Conservation (phyloP, 1,140 invertebrate genomes). For the Anoplophora glabripennis region DNA sequence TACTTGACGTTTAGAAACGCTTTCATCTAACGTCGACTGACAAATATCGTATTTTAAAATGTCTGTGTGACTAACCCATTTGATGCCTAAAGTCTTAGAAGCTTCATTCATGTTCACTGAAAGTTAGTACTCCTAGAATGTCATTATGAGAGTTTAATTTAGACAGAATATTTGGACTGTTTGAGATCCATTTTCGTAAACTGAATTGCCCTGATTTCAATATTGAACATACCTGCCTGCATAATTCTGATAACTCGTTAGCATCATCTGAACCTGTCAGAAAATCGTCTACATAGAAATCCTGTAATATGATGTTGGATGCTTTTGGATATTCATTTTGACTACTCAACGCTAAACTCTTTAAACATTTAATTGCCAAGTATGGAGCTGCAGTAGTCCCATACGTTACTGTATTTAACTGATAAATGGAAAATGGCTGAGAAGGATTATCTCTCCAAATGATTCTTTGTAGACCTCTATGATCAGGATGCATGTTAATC, state of each 20-base stretch:
- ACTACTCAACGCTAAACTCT: slow-evolving; percentile 37
- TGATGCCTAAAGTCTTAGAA: slow-evolving; percentile 8
- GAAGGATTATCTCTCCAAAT: slow-evolving; percentile 37
- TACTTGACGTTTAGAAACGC: not conserved
- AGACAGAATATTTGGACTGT: not conserved
- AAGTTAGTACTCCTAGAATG: too few species aligned
- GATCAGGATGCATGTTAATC: slow-evolving; percentile 38
- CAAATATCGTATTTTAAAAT: not conserved
- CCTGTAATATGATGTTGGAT: slow-evolving; percentile 31
- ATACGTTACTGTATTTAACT: slow-evolving; percentile 41
- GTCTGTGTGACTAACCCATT: not conserved
- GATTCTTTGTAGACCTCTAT: slow-evolving; percentile 43
- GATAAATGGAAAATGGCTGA: slow-evolving; percentile 26
- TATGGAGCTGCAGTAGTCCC: slow-evolving; percentile 39
- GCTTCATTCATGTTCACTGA: not conserved
- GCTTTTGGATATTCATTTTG: slow-evolving; percentile 32
- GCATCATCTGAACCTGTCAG: slow-evolving; percentile 40
- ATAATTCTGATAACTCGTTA: too few species aligned
- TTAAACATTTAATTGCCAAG: slow-evolving; percentile 35
- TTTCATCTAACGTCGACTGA: not conserved
- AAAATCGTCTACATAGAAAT: slow-evolving; percentile 52
- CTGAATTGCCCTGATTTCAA: slow-evolving; percentile 11
- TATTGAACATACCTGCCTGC: not conserved
- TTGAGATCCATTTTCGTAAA: slow-evolving; percentile 10
- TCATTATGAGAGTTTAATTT: not conserved